phyloP scores from a whole-genome alignment of 2,113 vertebrate species.

The Eurystomus gularis region DNA sequence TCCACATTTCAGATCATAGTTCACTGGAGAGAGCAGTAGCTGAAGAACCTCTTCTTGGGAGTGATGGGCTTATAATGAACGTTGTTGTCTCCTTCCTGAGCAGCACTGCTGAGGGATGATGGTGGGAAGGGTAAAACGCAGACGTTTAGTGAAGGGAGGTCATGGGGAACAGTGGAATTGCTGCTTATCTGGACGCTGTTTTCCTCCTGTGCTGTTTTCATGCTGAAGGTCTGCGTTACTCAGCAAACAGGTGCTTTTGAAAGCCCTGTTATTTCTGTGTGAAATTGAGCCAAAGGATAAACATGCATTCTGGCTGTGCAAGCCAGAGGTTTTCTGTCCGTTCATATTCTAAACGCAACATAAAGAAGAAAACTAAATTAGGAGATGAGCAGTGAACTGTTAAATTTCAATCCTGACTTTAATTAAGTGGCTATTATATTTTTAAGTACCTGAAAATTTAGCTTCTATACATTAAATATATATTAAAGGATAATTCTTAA shows the following conservation, averaged over 20 bases:
- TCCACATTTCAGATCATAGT: not conserved
- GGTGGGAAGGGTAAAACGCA: not conserved
- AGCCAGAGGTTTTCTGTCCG: not conserved
- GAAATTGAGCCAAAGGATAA: not conserved
- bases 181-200: not conserved
- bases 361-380: not conserved
- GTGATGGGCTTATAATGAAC: not conserved
- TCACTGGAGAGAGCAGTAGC: not conserved
- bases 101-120: not conserved
- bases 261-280: not conserved
- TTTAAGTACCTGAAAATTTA: not conserved
- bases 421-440: conserved; percentile 13
- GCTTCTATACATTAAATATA: not conserved
- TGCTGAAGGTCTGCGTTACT: not conserved
- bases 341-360: not conserved
- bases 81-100: not conserved
- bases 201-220: not conserved
- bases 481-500: not conserved
- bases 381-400: not conserved
- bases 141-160: not conserved
- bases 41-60: not conserved
- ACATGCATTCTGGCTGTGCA: not conserved
- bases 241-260: not conserved
- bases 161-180: not conserved
- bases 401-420: conserved; percentile 2